phyloP scores from a whole-genome alignment of 1,140 invertebrate genomes.

The Drosophila hydei region DNA sequence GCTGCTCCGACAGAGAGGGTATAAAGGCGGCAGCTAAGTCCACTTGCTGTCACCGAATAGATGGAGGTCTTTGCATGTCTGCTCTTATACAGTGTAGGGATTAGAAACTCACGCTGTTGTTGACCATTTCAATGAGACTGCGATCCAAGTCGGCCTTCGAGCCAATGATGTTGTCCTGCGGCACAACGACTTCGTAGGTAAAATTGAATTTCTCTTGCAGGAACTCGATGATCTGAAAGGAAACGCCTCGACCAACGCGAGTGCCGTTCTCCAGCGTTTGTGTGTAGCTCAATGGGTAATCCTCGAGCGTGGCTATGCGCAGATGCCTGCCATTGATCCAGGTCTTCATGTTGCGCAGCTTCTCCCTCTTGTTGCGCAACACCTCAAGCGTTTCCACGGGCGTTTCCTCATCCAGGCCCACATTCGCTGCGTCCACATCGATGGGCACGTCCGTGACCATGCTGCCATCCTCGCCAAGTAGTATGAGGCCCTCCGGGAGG shows the following conservation, averaged over 20 bases:
- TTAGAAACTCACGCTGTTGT: constrained; percentile 58
- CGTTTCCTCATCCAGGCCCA: constrained; percentile 38
- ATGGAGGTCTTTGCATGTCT: neutral
- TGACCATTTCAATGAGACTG: constrained; percentile 85
- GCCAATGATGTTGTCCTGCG: constrained; percentile 85
- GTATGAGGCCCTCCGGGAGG: constrained; percentile 48
- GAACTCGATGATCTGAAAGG: constrained; percentile 89
- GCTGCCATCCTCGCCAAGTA: constrained; percentile 30
- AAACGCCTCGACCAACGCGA: constrained; percentile 87
- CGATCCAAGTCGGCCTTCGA: constrained; percentile 85
- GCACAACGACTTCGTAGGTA: constrained; percentile 88
- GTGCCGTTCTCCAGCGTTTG: constrained; percentile 85
- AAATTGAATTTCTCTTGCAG: constrained; percentile 89
- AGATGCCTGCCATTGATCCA: constrained; percentile 78
- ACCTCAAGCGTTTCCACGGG: constrained; percentile 58
- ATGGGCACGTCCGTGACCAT: constrained; percentile 39
- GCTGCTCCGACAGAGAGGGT: constrained; percentile 87
- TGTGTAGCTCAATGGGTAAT: constrained; percentile 87
- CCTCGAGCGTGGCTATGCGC: constrained; percentile 84
- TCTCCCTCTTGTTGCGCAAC: constrained; percentile 52
- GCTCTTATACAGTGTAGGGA: too few species aligned
- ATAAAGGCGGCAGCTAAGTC: constrained; percentile 91
- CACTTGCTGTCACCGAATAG: constrained; percentile 85
- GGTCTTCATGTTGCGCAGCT: constrained; percentile 51
- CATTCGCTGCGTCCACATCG: constrained; percentile 17